Base-by-base conservation (phyloP, 2,888 invertebrate species). In the Mythimna lalbum region DNA sequence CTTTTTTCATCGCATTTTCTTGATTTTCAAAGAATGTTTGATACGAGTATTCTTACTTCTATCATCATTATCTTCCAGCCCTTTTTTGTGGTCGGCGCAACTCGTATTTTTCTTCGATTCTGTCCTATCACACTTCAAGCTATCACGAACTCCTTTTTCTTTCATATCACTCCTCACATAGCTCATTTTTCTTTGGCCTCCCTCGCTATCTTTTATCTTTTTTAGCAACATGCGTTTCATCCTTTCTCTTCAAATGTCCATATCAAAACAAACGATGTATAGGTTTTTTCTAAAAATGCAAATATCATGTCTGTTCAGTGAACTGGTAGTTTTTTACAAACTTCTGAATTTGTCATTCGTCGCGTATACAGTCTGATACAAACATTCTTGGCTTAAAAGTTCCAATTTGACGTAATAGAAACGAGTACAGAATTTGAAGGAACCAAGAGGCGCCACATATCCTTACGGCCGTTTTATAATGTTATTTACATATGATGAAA, bases 401-500 rank as follows among this genome's bases (percentile, higher is more conserved):
- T 33, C n/a, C 39, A 53, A 53, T 57, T 21, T 19, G 33, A 64
- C 23, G n/a, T 62, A 55, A 63, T 23, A 27, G 47, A 39, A 52
- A 60, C 64, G 64, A 59, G 31, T 31, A 21, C 31, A 36, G 50
- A 75, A 62, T 69, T 63, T 57, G 43, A 69, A 69, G 9, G 12
- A 21, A 23, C 14, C 31, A 23, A 43, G 49, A 61, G 69, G 49
- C 64, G 66, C 63, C 61, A 53, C 19, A 36, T 52, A 53, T 63
- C 55, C 47, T 67, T 27, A 47, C 47, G 23, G 9, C 9, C 50
- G 33, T 57, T 49, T 61, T 47, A 56, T 60, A n/a, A n/a, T 36
- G 49, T 52, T 64, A 69, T 71, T 71, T 69, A 59, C 55, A 67
- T 61, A 64, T 71, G 66, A 68, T 71, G 68, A 76, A 73, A 76